Percentiles rank a stretch among this genome's conserved stretches.
phyloP scores from a whole-genome alignment of 2,888 invertebrate species.

The Erannis defoliaria region DNA sequence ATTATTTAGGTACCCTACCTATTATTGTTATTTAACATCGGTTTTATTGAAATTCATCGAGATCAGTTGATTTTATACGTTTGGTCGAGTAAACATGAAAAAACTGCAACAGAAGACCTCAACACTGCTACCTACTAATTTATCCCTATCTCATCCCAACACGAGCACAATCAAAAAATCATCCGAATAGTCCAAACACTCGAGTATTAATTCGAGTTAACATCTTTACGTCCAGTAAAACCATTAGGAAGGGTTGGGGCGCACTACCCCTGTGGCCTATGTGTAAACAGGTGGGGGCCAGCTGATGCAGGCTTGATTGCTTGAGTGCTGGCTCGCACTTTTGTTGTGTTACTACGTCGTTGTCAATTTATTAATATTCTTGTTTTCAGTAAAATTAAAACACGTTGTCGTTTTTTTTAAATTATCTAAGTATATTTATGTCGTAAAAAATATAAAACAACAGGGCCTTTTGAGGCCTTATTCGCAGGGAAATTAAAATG shows the following conservation, averaged over 20 bases:
- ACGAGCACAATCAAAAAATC: constrained; percentile 23
- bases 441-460: too few relatives aligned
- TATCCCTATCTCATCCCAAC: constrained; percentile 14
- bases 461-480: too few relatives aligned
- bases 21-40: too few relatives aligned
- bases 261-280: constrained; percentile 36
- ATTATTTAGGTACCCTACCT: too few relatives aligned
- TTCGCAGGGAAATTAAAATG: too few relatives aligned
- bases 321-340: constrained; percentile 10
- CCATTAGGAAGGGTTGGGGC: constrained; percentile 64
- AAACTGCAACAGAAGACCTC: too few relatives aligned
- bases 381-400: background rate
- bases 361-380: background rate
- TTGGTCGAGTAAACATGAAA: too few relatives aligned
- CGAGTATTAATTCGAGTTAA: constrained; percentile 49
- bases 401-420: background rate
- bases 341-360: constrained; percentile 10
- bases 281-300: constrained; percentile 56
- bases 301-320: constrained; percentile 16
- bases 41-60: too few relatives aligned
- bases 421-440: too few relatives aligned
- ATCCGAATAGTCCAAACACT: constrained; percentile 52
- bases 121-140: constrained; percentile 2
- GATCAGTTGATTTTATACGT: too few relatives aligned
- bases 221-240: constrained; percentile 59